These are phyloP conservation scores for Cryptoblepharus egeriae DNA, from an alignment of 2,797 vertebrate species.

Conservation along the genomic window DNA sequence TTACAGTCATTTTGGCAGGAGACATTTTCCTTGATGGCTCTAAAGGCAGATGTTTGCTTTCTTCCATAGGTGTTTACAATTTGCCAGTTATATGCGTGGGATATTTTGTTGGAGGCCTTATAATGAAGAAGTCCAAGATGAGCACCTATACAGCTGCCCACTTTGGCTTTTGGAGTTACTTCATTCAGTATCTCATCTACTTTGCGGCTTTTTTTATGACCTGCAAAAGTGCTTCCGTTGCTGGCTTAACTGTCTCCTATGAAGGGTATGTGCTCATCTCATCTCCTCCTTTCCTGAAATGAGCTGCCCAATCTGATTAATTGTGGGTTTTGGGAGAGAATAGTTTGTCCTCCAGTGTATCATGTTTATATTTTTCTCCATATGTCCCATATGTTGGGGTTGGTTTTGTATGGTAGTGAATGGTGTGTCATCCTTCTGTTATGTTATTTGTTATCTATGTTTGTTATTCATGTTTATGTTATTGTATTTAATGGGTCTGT, in stretches of 20 bases:
- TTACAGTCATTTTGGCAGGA: no score
- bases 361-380: no score
- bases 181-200: slow-evolving; percentile 67
- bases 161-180: slow-evolving; percentile 66
- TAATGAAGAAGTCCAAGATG: slow-evolving; percentile 76
- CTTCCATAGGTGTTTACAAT: slow-evolving; percentile 71
- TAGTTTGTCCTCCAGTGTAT: no score
- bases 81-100: slow-evolving; percentile 70
- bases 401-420: no score
- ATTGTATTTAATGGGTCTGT: no score
- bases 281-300: not conserved
- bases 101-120: slow-evolving; percentile 73
- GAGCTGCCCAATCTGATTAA: no score
- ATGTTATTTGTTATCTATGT: no score
- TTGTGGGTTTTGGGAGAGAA: no score
- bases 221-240: slow-evolving; percentile 70
- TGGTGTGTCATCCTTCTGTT: no score
- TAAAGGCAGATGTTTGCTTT: slow-evolving; percentile 60
- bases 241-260: slow-evolving; percentile 73
- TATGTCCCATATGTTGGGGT: no score
- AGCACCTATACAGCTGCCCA: slow-evolving; percentile 63
- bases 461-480: no score
- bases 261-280: slow-evolving; percentile 63
- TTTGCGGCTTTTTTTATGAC: slow-evolving; percentile 59
- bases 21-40: slow-evolving; percentile 21